Base-by-base conservation (phyloP, 2,113 vertebrate genomes). In the Glaucomys volans region DNA sequence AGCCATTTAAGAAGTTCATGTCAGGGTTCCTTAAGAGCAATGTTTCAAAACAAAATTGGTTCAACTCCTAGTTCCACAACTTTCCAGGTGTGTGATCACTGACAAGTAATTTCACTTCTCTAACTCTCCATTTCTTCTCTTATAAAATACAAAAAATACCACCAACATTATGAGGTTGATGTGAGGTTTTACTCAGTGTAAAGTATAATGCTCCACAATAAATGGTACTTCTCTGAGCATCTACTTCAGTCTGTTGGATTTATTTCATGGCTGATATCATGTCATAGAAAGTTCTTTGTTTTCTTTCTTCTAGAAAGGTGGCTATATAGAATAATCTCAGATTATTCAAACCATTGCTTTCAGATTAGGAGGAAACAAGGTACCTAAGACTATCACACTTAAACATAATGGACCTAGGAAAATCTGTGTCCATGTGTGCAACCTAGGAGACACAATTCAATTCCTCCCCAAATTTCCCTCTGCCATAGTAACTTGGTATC, bases 291-390 rank as follows among this genome's bases (percentile, higher is more conserved):
- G 13, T 4, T 66, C 3, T 37, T 84, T 75, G 12, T 84, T 86
- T 89, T 91, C 18, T 86, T 77, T 92, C 42, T 14, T 79, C 67
- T 54, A 57, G 44, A 96, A 94, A 37, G 1, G 32, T 24, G 7
- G 3, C 22, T 81, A 67, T 52, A 52, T 32, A 87, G 47, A 92
- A 67, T 64, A 28, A 47, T 83, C 22, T 94, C 32, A 64, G 22
- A 20, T 91, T 91, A 28, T 4, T 76, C 28, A 93, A 95, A 54
- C 26, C 18, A 93, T 57, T 76, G 26, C 14, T 94, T 93, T 93
- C n/a, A 72, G 50, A 8, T 26, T 96, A 35, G 50, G 18, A 16
- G 44, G 89, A 67, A 95, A 37, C 12, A 91, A 59, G 9, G 17
- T 37, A 91, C 28, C 11, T 74, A 22, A 72, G 35, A 62, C 2